A percentile compares a stretch with the other conserved stretches of the same genome.
Conservation (phyloP, 2,797 vertebrate species). For the Coendou prehensilis region DNA sequence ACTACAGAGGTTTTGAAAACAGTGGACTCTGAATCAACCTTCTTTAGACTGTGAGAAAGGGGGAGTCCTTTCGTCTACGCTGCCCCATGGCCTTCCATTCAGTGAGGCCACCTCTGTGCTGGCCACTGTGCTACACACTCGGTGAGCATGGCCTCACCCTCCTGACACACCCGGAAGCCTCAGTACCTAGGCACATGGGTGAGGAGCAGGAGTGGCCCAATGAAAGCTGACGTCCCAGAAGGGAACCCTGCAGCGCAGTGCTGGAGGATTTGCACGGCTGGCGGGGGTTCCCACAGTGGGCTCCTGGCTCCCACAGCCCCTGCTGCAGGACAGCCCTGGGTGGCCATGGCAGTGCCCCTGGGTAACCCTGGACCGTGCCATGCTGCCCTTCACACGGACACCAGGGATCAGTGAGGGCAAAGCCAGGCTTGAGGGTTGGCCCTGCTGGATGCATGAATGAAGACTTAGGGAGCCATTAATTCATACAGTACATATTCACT, state of each 20-base stretch:
- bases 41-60: neutral
- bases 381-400: neutral
- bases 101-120: too few species aligned
- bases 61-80: fast-evolving
- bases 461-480: neutral
- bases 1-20: neutral
- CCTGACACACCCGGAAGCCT: neutral
- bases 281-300: neutral
- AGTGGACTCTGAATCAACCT: neutral
- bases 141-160: neutral
- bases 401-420: neutral
- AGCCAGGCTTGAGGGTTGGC: neutral
- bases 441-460: neutral
- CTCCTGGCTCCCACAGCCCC: neutral
- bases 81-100: fast-evolving
- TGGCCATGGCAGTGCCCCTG: neutral
- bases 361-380: too few species aligned
- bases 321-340: neutral
- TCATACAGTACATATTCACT: neutral
- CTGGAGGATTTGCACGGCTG: neutral
- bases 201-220: neutral
- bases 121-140: neutral
- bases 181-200: too few species aligned
- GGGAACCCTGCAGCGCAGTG: fast-evolving
- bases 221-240: too few species aligned